Evolutionary conservation across 2,888 invertebrate genomes (phyloP), one percentile per base, ranked within the genome.

Genomic region (Oasisia sp.): DNA sequence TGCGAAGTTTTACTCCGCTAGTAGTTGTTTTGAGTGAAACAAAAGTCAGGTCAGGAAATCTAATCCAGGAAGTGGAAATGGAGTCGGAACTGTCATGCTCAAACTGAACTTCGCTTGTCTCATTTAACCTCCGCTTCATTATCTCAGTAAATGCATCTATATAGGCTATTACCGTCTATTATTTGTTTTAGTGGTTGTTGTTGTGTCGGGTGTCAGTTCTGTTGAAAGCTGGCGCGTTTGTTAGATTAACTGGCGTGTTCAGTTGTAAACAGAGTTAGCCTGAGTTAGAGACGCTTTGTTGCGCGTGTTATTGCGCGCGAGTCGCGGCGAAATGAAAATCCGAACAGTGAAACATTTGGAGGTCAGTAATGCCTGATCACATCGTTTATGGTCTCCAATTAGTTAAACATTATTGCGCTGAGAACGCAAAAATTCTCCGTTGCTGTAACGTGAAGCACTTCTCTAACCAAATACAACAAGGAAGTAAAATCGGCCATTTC

Each of bases 1-100:
- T 74, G 74, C 74, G n/a, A 27, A 74, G 19, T 74, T 74, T 74
- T 27, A 27, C n/a, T 74, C 74, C n/a, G 74, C 27, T n/a, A 27
- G 74, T 27, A 27, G 74, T 74, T 74, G n/a, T 74, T 27, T 74
- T 74, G 74, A 74, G 27, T 27, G n/a, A 74, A 74, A 74, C 74
- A 74, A 74, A 74, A 74, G 74, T 74, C 74, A 74, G 74, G 74
- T 74, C 74, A 74, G 74, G 74, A 74, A 74, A 74, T 74, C 74
- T 74, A 74, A 74, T 74, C 74, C 74, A 74, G 74, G 74, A 74
- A 74, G 74, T 74, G 74, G 74, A 74, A 74, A 74, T 74, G 74
- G 74, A 74, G 74, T 74, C 74, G 74, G 74, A 74, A 74, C 74
- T 74, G 74, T 74, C 74, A 74, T 74, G 74, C 74, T 74, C 74